Evolutionary conservation across 2,888 invertebrate species (phyloP), one percentile per base, ranked within the genome.

Genomic region (Drosophila parthenogenetica): DNA sequence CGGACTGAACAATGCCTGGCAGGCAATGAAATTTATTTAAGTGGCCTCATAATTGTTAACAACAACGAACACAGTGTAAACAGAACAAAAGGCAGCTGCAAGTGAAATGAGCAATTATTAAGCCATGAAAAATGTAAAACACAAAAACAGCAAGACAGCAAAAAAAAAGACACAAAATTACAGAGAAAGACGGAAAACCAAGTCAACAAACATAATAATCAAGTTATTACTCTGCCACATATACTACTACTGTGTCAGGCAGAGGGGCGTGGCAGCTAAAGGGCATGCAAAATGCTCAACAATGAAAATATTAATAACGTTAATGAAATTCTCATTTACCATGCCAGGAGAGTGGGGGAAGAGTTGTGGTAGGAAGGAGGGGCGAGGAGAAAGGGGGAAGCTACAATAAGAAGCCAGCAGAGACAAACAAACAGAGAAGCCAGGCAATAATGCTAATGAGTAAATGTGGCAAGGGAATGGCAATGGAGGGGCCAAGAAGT

Each of bases 251-350:
- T 42, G 54, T 42, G 55, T 40, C 40, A 16, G 8, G 54, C 22
- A 7, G 7, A 19, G 54, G 17, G 43, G 37, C 40, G 51, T 45
- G 63, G 48, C 55, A 43, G 53, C 62, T 66, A 51, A 42, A 49
- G 68, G 68, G 53, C 73, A 79, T 59, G 63, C 69, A 75, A 76
- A 80, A 73, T 64, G 72, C 81, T 79, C 72, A 73, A 79, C 73
- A 77, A 83, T 83, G 87, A 71, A 84, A 84, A 83, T 83, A 84
- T 83, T 87, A 83, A 83, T 84, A 83, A 87, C 79, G 81, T 81
- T 83, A 83, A 83, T 83, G 83, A 83, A 87, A 83, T 83, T 78
- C 78, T 86, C 76, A 86, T 86, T 82, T 81, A 79, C 63, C 45
- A 51, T 29, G 53, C 45, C 37, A 22, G 8, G 48, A 32, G 19